Evolutionary conservation across 2,113 vertebrate species (phyloP).

Genomic region (Sakesphorus luctuosus): DNA sequence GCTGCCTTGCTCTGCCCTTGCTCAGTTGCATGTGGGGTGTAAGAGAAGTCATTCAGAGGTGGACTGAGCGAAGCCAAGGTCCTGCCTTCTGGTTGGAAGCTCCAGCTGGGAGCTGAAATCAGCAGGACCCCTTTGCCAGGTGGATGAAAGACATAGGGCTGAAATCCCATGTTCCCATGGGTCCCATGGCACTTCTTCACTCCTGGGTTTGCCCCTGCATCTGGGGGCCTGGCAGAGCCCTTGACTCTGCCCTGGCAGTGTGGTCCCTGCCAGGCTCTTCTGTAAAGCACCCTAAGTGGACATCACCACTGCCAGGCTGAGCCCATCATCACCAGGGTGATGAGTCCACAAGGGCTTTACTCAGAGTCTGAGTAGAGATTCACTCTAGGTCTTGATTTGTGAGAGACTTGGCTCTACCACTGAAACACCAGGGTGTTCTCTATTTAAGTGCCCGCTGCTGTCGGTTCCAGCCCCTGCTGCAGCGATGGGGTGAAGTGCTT

Average conservation of each 20-base stretch:
- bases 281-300: rapidly evolving
- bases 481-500: not conserved
- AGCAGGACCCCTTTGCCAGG: not conserved
- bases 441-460: not conserved
- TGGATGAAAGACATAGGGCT: rapidly evolving
- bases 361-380: not conserved
- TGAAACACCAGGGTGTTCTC: not conserved
- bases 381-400: not conserved
- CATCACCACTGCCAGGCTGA: not conserved
- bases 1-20: not conserved
- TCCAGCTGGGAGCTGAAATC: rapidly evolving
- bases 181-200: rapidly evolving
- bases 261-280: not conserved
- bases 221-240: not conserved
- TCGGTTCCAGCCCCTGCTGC: not conserved
- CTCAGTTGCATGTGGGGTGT: rapidly evolving
- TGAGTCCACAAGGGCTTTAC: not conserved
- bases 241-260: not conserved
- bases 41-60: rapidly evolving
- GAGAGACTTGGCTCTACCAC: not conserved
- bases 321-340: not conserved
- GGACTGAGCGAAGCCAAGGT: not conserved
- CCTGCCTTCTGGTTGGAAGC: not conserved
- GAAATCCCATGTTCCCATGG: rapidly evolving
- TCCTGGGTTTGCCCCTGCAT: not conserved